phyloP scores from a whole-genome alignment of 2,797 vertebrate species.

The Syncerus caffer region DNA sequence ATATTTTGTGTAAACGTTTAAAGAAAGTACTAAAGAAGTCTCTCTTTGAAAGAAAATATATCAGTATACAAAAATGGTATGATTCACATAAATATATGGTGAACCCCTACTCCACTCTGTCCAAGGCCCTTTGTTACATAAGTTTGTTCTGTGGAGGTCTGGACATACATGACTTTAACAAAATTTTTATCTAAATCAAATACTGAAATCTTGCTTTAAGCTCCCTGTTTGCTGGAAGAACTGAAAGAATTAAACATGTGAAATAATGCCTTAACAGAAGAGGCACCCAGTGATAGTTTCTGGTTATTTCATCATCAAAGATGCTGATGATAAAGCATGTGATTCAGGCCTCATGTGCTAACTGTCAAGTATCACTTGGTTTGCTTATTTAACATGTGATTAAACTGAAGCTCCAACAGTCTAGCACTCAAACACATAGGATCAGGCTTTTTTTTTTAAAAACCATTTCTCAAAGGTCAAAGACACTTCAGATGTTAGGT shows the following conservation, averaged over 20 bases:
- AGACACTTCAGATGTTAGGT: not conserved
- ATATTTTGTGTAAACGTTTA: not conserved
- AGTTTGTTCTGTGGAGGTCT: not conserved
- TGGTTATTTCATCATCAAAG: not conserved
- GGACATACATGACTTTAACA: not conserved
- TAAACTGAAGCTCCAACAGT: not conserved
- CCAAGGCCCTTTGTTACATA: not conserved
- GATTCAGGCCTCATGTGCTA: not conserved
- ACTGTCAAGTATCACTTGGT: not conserved
- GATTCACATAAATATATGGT: not conserved
- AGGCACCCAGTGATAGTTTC: not conserved
- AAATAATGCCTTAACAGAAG: not conserved
- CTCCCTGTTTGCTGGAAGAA: not conserved
- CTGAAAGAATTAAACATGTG: not conserved
- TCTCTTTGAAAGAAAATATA: not conserved
- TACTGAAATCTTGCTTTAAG: not conserved
- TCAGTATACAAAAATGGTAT: not conserved
- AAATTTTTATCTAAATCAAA: constrained; percentile 3
- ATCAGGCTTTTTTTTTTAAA: not conserved
- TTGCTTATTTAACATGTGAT: not conserved
- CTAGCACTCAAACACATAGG: not conserved
- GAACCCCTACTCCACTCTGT: not conserved
- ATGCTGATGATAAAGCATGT: not conserved
- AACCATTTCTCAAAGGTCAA: not conserved
- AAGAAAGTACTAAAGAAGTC: not conserved